Base-by-base conservation (phyloP, 53 echinoderm and acorn worm genomes). In the Paracentrotus lividus region DNA sequence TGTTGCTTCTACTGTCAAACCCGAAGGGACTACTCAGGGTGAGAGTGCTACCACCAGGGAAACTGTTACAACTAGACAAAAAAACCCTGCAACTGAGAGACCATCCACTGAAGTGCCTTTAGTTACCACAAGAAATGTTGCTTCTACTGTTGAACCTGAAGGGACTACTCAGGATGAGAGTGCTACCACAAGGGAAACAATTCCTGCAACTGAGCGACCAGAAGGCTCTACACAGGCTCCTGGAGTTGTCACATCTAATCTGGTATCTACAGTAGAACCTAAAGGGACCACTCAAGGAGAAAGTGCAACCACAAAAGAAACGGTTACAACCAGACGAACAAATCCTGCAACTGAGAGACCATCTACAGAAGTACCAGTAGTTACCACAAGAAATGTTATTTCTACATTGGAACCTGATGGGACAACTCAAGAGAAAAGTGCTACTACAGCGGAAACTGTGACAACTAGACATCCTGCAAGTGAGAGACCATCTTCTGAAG, bases 41-140 rank as follows among this genome's bases (percentile, higher is more conserved):
- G 89, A 58, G 36, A 34, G 32, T 64, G 66, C 44, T 24, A 90
- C 49, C 47, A 90, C 90, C 16, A 47, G 32, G 31, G 68, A 68
- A 52, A 14, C 54, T 0, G 66, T 27, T 65, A 72, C 72, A 38
- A 38, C 36, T 5, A 72, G 21, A 5, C 72, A 72, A 72, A 38
- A 4, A 40, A 40, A 36, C 5, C 72, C 36, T 72, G 3, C 69
- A 47, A 75, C 91, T 32, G n/a, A 38, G 33, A 12, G 18, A 52
- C 51, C 31, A 33, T 45, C 91, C 8, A 38, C 86, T 32, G 56
- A 86, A 86, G 33, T 12, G 6, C 57, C 56, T 86, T 4, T 21
- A 47, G 7, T 56, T 21, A 56, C 86, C 7, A 56, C 53, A 24
- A 49, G 86, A 20, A 21, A 8, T 45, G 45, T 34, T 34, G 21